Evolutionary conservation across 2,797 vertebrate genomes (phyloP).

Genomic region (Rhinatrema bivittatum): DNA sequence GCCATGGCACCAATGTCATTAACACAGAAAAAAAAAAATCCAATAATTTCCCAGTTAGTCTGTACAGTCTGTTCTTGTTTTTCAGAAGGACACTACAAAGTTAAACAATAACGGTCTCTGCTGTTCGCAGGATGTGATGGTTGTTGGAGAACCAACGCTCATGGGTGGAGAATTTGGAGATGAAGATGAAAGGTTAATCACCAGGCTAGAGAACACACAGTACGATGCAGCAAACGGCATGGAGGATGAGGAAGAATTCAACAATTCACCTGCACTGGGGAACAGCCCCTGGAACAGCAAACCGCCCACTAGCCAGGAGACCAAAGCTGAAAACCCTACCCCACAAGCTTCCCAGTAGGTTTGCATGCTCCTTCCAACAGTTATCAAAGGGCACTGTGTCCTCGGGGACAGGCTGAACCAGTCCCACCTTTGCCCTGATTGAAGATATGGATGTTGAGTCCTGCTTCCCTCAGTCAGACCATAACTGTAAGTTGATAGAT

Average conservation of each 20-base stretch:
- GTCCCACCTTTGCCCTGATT: background rate
- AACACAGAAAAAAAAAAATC: no score
- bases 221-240: constrained; percentile 96
- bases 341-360: constrained; percentile 88
- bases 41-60: constrained; percentile 10
- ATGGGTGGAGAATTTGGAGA: constrained; percentile 98
- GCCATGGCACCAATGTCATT: no score
- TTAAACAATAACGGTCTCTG: constrained; percentile 71
- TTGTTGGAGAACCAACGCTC: constrained; percentile 94
- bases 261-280: constrained; percentile 85
- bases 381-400: no score
- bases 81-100: no score
- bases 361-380: constrained; percentile 11
- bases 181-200: constrained; percentile 98
- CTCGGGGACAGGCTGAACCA: background rate
- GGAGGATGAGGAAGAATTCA: constrained; percentile 97
- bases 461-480: background rate
- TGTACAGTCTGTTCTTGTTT: constrained; percentile 16
- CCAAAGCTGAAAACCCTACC: constrained; percentile 88
- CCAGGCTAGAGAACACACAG: constrained; percentile 97
- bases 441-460: background rate
- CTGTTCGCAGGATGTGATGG: constrained; percentile 94
- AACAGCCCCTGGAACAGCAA: constrained; percentile 94
- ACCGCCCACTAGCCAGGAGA: constrained; percentile 80
- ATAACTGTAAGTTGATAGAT: no score